Conservation (phyloP, 2,888 invertebrate genomes). For the Aspidapion aeneum region DNA sequence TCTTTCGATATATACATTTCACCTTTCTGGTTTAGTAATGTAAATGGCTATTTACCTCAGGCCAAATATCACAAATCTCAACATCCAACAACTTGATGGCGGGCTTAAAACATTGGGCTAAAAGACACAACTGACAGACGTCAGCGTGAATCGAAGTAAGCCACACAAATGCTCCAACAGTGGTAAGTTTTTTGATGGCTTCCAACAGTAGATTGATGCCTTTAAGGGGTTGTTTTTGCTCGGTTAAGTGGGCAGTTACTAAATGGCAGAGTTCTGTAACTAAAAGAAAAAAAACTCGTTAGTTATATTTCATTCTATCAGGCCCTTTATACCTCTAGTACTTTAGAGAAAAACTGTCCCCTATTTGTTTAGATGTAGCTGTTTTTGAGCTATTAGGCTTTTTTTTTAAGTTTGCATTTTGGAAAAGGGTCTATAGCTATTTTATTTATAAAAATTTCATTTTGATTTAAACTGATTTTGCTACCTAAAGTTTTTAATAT, state of each 20-base stretch:
- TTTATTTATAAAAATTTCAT: no score
- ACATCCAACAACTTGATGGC: slow-evolving; percentile 84
- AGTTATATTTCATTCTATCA: no score
- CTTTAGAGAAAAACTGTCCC: no score
- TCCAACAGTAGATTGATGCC: slow-evolving; percentile 79
- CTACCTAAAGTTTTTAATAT: no score
- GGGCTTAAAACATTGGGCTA: slow-evolving; percentile 89
- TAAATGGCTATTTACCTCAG: slow-evolving; percentile 70
- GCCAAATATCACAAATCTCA: slow-evolving; percentile 88
- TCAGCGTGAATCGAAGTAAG: slow-evolving; percentile 93
- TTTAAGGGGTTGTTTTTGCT: slow-evolving; percentile 72
- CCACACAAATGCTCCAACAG: slow-evolving; percentile 74
- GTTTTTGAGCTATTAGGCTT: no score
- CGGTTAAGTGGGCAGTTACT: slow-evolving; percentile 74
- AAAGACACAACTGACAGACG: slow-evolving; percentile 85
- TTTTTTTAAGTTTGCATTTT: no score
- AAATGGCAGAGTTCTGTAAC: slow-evolving; percentile 89
- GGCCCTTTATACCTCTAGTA: no score
- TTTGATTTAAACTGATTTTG: no score
- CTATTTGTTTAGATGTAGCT: no score
- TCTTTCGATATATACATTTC: no score
- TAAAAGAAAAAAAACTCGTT: slow-evolving; percentile 47
- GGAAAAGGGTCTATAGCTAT: no score
- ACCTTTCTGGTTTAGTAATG: no score
- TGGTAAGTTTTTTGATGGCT: slow-evolving; percentile 85